Base-by-base conservation (phyloP, 2,797 vertebrate species). In the Thaleichthys pacificus region DNA sequence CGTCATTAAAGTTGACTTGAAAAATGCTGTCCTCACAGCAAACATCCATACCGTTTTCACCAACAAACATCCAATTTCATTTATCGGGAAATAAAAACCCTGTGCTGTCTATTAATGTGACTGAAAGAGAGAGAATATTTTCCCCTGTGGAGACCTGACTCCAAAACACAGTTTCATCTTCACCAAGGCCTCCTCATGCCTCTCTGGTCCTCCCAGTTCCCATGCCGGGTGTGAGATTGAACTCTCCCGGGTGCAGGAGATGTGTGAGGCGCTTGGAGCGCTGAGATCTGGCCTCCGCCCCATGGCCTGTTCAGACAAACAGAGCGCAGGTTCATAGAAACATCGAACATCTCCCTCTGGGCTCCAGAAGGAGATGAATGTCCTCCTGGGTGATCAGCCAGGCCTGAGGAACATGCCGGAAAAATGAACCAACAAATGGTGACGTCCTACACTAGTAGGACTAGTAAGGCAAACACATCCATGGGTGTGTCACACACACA, bases 251-350 rank as follows among this genome's bases (percentile, higher is more conserved):
- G 79, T 5, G 61, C 71, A 79, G 74, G 74, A 30, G 79, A 76
- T 77, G 74, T 76, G 83, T 78, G 80, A 78, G 75, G 82, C 66
- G 21, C 74, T 71, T 76, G 72, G 71, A 74, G 77, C 0, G 75
- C 69, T 69, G 68, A 78, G 83, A 81, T 78, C 63, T 79, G 57
- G 47, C 60, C 38, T 26, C 56, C 35, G 77, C 77, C 82, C 77
- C 70, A 79, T 47, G 68, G 85, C 24, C 24, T 75, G 68, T 47
- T 67, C 85, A 82, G 21, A 87, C 82, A 80, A 74, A 80, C 77
- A 79, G 70, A 78, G 75, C 54, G 69, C 76, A 83, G 88, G 89
- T 88, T 90, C 89, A 92, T 91, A 84, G 89, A 93, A 91, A 91
- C 89, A 91, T 89, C 86, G 89, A 84, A 85, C 75, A 73, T 57